Percentiles rank a stretch among this genome's conserved stretches.
Conservation (phyloP, 2,888 invertebrate species). For the Mylabris sibirica region DNA sequence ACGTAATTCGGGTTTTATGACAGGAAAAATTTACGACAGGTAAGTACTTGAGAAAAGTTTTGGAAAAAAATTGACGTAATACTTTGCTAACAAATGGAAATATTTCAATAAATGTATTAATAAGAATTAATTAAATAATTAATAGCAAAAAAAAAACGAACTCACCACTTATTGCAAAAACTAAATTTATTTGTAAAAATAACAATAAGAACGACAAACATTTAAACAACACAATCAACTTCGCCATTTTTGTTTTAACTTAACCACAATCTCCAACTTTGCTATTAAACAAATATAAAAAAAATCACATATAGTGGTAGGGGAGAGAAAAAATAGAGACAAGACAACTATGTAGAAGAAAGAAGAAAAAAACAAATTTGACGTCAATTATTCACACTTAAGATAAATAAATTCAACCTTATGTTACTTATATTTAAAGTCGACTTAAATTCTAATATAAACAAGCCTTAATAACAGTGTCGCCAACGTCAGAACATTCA, state of each 20-base stretch:
- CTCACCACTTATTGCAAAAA: constrained; percentile 41
- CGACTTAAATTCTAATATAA: background rate
- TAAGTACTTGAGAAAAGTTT: no score
- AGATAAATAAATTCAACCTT: background rate
- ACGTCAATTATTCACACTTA: constrained; percentile 33
- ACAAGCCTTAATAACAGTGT: background rate
- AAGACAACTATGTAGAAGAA: background rate
- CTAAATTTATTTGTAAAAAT: constrained; percentile 38
- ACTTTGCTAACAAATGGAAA: no score
- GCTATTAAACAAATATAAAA: constrained; percentile 37
- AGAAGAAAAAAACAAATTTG: constrained; percentile 13
- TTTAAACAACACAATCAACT: constrained; percentile 45
- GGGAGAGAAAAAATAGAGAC: background rate
- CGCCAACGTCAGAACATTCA: background rate
- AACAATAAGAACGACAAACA: constrained; percentile 47
- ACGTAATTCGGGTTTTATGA: background rate
- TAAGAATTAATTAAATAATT: background rate
- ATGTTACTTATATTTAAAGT: constrained; percentile 2
- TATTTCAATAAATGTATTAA: no score
- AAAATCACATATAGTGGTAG: background rate
- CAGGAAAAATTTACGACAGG: background rate
- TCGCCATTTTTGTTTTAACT: constrained; percentile 53
- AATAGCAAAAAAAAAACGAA: constrained; percentile 22
- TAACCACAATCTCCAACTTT: constrained; percentile 5
- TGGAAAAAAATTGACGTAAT: no score